These are phyloP conservation scores for Gymnopithys bicolor DNA, from an alignment of 2,797 vertebrate genomes.

Conservation along the genomic window DNA sequence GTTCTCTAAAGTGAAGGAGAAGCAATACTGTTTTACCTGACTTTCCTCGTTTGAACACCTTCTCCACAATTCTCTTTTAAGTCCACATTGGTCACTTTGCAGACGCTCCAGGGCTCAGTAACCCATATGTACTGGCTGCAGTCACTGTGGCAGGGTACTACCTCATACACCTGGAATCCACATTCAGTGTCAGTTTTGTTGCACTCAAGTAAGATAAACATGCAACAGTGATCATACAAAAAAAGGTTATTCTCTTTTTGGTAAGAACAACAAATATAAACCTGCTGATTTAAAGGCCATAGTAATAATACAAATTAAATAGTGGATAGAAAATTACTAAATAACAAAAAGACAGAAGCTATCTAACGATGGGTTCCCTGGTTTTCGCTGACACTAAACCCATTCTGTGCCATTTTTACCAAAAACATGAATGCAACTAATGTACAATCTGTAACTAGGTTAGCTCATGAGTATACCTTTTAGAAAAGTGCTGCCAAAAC, in stretches of 20 bases:
- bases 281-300: neutral
- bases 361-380: neutral
- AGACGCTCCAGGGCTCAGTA: slow-evolving; percentile 94
- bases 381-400: neutral
- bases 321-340: neutral
- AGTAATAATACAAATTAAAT: neutral
- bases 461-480: neutral
- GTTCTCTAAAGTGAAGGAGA: neutral
- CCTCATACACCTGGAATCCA: slow-evolving; percentile 91
- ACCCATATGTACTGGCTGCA: slow-evolving; percentile 95
- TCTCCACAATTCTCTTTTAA: slow-evolving; percentile 94
- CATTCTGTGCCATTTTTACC: neutral
- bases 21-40: slow-evolving; percentile 82
- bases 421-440: neutral
- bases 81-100: slow-evolving; percentile 95
- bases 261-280: neutral
- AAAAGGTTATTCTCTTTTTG: neutral
- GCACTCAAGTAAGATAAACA: neutral
- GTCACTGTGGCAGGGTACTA: slow-evolving; percentile 95
- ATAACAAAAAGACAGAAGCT: neutral
- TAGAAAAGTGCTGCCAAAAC: neutral
- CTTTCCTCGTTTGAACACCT: slow-evolving; percentile 95
- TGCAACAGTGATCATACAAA: neutral
- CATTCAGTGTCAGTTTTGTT: neutral
- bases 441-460: neutral